A percentile compares a stretch with the other conserved stretches of the same genome.
These are phyloP conservation scores for Enteromius argenteus DNA, from an alignment of 2,797 vertebrate genomes.

Conservation along the genomic window DNA sequence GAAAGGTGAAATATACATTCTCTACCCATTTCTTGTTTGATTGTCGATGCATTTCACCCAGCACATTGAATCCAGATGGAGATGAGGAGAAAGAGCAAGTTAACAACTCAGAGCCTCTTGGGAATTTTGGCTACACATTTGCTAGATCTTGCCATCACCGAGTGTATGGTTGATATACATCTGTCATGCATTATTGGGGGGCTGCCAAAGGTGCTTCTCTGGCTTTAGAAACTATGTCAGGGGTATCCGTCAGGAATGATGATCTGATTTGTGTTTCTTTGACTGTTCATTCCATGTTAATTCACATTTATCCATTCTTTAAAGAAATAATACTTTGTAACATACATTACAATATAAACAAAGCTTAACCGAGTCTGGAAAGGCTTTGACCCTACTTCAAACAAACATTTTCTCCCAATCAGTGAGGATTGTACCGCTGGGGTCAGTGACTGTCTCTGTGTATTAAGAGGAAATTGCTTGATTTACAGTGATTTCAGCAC, in stretches of 20 bases:
- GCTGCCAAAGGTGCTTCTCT: constrained; percentile 78
- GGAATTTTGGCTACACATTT: constrained; percentile 44
- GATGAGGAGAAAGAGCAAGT: constrained; percentile 49
- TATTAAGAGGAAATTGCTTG: constrained; percentile 77
- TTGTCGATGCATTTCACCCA: constrained; percentile 67
- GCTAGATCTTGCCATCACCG: constrained; percentile 52
- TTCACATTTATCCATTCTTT: constrained; percentile 49
- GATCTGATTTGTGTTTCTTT: constrained; percentile 61
- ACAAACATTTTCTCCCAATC: constrained; percentile 81
- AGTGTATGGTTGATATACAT: constrained; percentile 78
- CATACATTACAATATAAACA: constrained; percentile 41
- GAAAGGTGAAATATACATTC: constrained; percentile 23
- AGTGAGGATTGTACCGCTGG: constrained; percentile 72
- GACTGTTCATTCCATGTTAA: neutral
- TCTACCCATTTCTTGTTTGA: constrained; percentile 40
- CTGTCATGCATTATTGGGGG: constrained; percentile 83
- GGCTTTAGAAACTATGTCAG: constrained; percentile 75
- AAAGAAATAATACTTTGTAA: constrained; percentile 48
- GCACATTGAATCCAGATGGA: constrained; percentile 78
- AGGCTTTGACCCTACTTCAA: constrained; percentile 79
- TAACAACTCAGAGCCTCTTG: constrained; percentile 39
- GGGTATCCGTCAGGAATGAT: constrained; percentile 69
- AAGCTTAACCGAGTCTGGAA: constrained; percentile 73
- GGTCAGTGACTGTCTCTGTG: constrained; percentile 75
- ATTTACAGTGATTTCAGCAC: constrained; percentile 74